Evolutionary conservation across 2,797 vertebrate species (phyloP).

Genomic region (Tapirus indicus): DNA sequence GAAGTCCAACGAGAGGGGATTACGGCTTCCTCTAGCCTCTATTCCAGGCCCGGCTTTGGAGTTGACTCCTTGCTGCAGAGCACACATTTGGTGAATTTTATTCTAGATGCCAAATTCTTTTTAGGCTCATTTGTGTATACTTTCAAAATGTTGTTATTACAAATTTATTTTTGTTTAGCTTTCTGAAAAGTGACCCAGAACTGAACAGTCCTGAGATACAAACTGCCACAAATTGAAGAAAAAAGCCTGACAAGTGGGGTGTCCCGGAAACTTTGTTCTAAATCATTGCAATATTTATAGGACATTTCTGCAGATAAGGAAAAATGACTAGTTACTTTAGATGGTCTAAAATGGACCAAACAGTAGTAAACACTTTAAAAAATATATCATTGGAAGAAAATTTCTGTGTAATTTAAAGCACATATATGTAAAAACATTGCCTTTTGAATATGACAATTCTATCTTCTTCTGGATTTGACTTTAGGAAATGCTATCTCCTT

Average conservation of each 20-base stretch:
- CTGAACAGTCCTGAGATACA: slow-evolving; percentile 1
- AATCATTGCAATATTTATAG: neutral
- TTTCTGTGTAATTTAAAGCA: neutral
- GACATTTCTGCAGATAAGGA: neutral
- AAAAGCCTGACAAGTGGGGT: neutral
- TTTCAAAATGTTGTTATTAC: slow-evolving; percentile 47
- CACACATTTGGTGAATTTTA: slow-evolving; percentile 47
- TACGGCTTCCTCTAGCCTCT: slow-evolving; percentile 29
- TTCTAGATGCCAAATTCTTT: slow-evolving; percentile 49
- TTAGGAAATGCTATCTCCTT: neutral
- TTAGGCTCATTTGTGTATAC: neutral
- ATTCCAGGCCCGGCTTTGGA: neutral
- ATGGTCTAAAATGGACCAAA: neutral
- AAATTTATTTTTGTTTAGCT: slow-evolving; percentile 53
- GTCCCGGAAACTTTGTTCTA: neutral
- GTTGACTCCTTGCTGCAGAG: neutral
- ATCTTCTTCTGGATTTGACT: slow-evolving; percentile 41
- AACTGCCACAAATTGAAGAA: neutral
- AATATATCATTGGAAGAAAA: neutral
- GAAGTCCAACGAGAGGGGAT: slow-evolving; percentile 4
- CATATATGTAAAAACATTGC: neutral
- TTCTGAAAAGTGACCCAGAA: slow-evolving; percentile 10
- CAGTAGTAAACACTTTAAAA: neutral
- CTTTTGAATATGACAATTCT: neutral
- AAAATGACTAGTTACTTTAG: neutral